Conservation (phyloP, 1,140 invertebrate species). For the Helicoverpa armigera region DNA sequence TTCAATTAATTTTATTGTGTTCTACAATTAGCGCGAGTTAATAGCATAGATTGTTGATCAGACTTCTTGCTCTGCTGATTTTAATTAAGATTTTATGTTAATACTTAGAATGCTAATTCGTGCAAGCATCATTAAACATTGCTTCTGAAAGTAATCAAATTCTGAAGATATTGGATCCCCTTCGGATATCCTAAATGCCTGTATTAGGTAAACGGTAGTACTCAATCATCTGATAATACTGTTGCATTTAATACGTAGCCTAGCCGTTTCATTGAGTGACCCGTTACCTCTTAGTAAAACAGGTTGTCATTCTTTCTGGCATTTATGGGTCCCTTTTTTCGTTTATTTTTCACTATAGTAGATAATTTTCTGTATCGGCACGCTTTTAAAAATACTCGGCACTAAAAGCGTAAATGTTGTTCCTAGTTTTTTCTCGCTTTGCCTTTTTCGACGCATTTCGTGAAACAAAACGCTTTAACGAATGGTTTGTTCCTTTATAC, state of each 20-base stretch:
- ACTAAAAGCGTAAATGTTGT: too few relatives aligned
- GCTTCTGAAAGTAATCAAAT: background rate
- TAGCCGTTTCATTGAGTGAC: too few relatives aligned
- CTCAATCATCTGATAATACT: too few relatives aligned
- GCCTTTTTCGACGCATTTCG: too few relatives aligned
- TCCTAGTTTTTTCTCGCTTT: background rate
- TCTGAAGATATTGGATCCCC: background rate
- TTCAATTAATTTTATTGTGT: background rate
- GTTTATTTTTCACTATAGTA: too few relatives aligned
- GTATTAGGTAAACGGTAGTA: too few relatives aligned
- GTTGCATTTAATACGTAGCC: too few relatives aligned
- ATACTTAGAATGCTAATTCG: background rate
- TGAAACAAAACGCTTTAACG: background rate
- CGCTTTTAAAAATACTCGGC: too few relatives aligned
- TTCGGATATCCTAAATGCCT: background rate
- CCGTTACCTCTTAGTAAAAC: too few relatives aligned
- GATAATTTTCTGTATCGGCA: too few relatives aligned
- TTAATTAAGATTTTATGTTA: background rate
- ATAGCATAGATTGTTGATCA: background rate
- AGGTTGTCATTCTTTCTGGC: too few relatives aligned
- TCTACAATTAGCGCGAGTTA: slow-evolving; percentile 6
- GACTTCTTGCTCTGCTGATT: slow-evolving; percentile 17
- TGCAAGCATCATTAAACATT: background rate
- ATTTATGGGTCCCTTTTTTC: too few relatives aligned
- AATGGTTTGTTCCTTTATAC: background rate